Percentiles rank a stretch among this genome's conserved stretches.
Evolutionary conservation across 2,113 vertebrate genomes (phyloP).

Genomic region (Amphilophus citrinellus): DNA sequence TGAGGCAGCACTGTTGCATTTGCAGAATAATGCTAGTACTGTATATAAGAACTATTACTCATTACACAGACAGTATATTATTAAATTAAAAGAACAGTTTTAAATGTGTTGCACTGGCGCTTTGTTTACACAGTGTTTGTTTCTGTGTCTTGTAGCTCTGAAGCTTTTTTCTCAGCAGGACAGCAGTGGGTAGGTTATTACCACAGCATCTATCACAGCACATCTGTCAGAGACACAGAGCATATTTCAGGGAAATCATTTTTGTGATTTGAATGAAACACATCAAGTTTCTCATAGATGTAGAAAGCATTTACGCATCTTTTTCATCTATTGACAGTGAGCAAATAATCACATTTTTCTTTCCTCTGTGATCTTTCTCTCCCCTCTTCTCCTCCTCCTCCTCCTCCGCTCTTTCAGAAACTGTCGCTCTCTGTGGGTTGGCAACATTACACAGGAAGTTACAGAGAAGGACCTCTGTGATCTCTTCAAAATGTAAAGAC

Average conservation of each 20-base stretch:
- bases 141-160: constrained; percentile 42
- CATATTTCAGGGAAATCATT: background rate
- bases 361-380: background rate
- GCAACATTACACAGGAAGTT: constrained; percentile 79
- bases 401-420: constrained; percentile 42
- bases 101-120: background rate
- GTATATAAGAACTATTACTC: background rate
- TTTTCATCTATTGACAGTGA: background rate
- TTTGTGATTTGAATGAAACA: background rate
- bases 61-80: background rate
- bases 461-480: constrained; percentile 77
- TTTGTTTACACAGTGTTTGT: background rate
- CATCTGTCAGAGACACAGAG: background rate
- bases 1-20: background rate
- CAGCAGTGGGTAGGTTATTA: constrained; percentile 43
- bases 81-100: background rate
- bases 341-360: background rate
- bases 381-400: background rate
- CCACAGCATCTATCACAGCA: rapidly evolving
- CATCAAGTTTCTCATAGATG: background rate
- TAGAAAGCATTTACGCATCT: background rate
- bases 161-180: constrained; percentile 48
- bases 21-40: background rate
- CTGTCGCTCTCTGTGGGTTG: constrained; percentile 82
- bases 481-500: constrained; percentile 73